These are phyloP conservation scores for Rotaria macrura DNA, from an alignment of 2,888 invertebrate species.

Conservation along the genomic window DNA sequence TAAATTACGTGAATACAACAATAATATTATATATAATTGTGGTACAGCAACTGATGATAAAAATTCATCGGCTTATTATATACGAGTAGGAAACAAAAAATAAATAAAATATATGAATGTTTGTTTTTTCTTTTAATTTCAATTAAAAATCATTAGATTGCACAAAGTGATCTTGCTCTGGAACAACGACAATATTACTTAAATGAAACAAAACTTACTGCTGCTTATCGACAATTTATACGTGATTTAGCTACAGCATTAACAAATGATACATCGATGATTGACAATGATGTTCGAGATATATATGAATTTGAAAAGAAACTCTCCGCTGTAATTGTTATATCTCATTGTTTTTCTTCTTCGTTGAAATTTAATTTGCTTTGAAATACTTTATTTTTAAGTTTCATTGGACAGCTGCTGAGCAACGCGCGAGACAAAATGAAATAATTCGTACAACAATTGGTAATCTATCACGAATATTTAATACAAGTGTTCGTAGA, in stretches of 20 bases:
- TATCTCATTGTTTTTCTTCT: neutral
- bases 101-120: too few species aligned
- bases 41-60: constrained; percentile 64
- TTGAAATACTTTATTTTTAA: neutral
- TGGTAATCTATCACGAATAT: neutral
- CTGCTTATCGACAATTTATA: constrained; percentile 29
- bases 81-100: constrained; percentile 2
- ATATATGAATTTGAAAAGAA: constrained; percentile 29
- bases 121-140: too few species aligned
- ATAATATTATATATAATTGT: constrained; percentile 23
- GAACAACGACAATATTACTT: constrained; percentile 20
- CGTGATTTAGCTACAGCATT: constrained; percentile 15
- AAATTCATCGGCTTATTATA: constrained; percentile 56
- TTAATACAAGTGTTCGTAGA: constrained; percentile 5
- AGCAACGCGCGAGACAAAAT: constrained; percentile 27
- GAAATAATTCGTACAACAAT: constrained; percentile 20
- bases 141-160: neutral
- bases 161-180: constrained; percentile 26
- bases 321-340: too few species aligned
- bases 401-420: neutral
- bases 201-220: neutral
- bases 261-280: neutral
- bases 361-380: neutral
- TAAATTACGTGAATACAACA: constrained; percentile 18
- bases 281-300: neutral